Evolutionary conservation across 2,113 vertebrate genomes (phyloP).

Genomic region (Romanogobio albipinnatus): DNA sequence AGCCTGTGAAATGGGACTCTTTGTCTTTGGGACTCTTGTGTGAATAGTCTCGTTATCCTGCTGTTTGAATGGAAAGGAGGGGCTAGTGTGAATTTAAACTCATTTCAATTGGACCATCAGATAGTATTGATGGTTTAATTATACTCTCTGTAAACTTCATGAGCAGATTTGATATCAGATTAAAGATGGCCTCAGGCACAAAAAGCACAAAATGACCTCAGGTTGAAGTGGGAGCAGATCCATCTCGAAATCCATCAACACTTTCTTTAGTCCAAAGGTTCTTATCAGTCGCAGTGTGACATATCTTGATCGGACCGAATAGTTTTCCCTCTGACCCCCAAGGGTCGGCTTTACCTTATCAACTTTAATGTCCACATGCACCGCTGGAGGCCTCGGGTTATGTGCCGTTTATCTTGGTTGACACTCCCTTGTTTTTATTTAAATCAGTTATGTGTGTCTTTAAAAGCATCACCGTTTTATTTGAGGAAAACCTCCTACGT

Average conservation of each 20-base stretch:
- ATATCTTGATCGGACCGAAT: constrained; percentile 47
- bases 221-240: constrained; percentile 9
- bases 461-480: not conserved
- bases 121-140: constrained; percentile 17
- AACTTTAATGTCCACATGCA: constrained; percentile 26
- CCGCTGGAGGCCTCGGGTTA: constrained; percentile 33
- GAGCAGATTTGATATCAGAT: constrained; percentile 33
- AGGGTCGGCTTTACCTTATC: constrained; percentile 38
- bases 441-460: constrained; percentile 29
- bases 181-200: constrained; percentile 9
- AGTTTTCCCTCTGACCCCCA: constrained; percentile 37
- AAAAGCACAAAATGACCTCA: constrained; percentile 23
- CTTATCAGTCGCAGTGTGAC: constrained; percentile 41
- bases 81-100: constrained; percentile 37
- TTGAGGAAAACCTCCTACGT: not conserved
- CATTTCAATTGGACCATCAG: constrained; percentile 7
- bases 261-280: constrained; percentile 27
- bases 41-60: constrained; percentile 17
- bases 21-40: constrained; percentile 13
- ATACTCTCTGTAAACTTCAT: constrained; percentile 33
- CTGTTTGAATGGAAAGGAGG: constrained; percentile 22
- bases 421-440: constrained; percentile 38
- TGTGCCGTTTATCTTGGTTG: constrained; percentile 21
- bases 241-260: constrained; percentile 22
- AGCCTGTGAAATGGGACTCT: constrained; percentile 25